Evolutionary conservation across 2,888 invertebrate species (phyloP).

Genomic region (Orchesella flavescens): DNA sequence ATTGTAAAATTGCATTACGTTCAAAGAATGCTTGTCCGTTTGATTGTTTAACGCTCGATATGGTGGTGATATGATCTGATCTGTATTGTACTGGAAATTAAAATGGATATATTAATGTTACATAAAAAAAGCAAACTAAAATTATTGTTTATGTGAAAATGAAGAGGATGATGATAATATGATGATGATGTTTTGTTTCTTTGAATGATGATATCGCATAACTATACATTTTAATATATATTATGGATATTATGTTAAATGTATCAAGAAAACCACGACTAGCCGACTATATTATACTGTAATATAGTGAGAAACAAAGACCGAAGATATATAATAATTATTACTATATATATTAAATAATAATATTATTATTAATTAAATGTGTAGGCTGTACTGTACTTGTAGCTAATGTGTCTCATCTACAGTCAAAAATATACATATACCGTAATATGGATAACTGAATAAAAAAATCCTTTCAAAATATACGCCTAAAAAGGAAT

Average conservation of each 20-base stretch:
- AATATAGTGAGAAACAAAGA: constrained; percentile 64
- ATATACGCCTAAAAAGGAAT: constrained; percentile 12
- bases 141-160: background rate
- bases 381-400: constrained; percentile 21
- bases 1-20: too few species aligned
- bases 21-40: too few species aligned
- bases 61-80: too few species aligned
- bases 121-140: background rate
- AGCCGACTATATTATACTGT: constrained; percentile 24
- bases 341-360: constrained; percentile 11
- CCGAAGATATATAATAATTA: constrained; percentile 59
- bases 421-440: constrained; percentile 33
- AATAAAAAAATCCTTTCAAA: constrained; percentile 60
- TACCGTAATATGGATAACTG: constrained; percentile 26
- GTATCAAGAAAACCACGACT: constrained; percentile 14
- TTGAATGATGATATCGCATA: constrained; percentile 10
- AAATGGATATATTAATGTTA: background rate
- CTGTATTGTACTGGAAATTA: constrained; percentile 1
- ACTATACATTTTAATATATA: background rate
- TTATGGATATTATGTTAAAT: background rate
- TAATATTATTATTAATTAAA: constrained; percentile 10
- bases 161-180: constrained; percentile 19
- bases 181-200: background rate
- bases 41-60: too few species aligned
- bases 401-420: constrained; percentile 26